phyloP scores from a whole-genome alignment of 2,888 invertebrate species.

The Agonopterix heracliana region DNA sequence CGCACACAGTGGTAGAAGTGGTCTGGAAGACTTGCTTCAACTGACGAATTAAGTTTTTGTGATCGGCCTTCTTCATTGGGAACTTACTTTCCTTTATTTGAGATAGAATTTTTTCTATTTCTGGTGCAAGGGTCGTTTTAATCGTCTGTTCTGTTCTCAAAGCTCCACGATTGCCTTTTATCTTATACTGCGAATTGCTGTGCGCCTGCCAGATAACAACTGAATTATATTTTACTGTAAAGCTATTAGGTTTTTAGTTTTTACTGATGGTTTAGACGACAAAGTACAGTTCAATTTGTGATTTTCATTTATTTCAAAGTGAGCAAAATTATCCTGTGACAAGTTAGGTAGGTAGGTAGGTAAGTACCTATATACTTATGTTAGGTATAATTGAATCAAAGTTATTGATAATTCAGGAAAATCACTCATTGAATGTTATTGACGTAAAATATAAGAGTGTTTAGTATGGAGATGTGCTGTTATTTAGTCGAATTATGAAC shows the following conservation, averaged over 20 bases:
- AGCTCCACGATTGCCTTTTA: neutral
- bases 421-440: too few relatives aligned
- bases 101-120: constrained; percentile 1
- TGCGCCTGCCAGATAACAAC: neutral
- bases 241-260: neutral
- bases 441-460: too few relatives aligned
- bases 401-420: too few relatives aligned
- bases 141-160: neutral
- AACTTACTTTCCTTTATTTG: constrained; percentile 1
- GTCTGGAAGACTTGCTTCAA: constrained; percentile 3
- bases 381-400: too few relatives aligned
- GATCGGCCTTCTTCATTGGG: neutral
- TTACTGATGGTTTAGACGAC: neutral
- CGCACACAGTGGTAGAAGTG: neutral
- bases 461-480: constrained; percentile 47
- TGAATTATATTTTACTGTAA: neutral
- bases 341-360: too few relatives aligned
- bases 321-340: too few relatives aligned
- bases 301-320: too few relatives aligned
- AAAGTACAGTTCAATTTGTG: too few relatives aligned
- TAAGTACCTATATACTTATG: too few relatives aligned
- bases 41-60: neutral
- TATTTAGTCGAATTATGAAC: constrained; percentile 41
- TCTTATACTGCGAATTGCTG: neutral
- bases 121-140: constrained; percentile 1